Evolutionary conservation across 2,888 invertebrate species (phyloP).

Genomic region (Drosophila macrospina): DNA sequence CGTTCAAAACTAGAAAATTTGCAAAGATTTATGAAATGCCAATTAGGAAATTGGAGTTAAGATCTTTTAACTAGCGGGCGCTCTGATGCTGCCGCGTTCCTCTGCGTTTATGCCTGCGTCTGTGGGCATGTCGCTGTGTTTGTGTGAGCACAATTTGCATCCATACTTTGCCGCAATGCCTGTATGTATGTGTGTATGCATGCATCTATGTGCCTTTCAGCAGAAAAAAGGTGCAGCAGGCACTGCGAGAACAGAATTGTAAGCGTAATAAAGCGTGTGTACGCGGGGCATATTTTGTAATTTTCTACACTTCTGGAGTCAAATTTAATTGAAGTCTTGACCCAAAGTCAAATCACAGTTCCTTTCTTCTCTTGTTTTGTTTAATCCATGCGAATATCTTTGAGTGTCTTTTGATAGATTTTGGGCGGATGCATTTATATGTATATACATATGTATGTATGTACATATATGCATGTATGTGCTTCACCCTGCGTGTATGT

Average conservation of each 20-base stretch:
- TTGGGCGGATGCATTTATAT: background rate
- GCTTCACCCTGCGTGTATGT: background rate
- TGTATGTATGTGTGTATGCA: slow-evolving; percentile 25
- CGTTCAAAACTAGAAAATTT: slow-evolving; percentile 38
- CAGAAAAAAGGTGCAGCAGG: slow-evolving; percentile 75
- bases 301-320: slow-evolving; percentile 46
- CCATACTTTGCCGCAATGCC: slow-evolving; percentile 12
- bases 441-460: background rate
- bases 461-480: no score
- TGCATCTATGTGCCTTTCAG: slow-evolving; percentile 65
- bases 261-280: slow-evolving; percentile 26
- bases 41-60: slow-evolving; percentile 48
- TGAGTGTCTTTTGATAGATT: slow-evolving; percentile 16
- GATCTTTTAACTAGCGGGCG: slow-evolving; percentile 31
- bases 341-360: slow-evolving; percentile 11
- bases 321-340: slow-evolving; percentile 48
- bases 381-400: slow-evolving; percentile 35
- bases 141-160: background rate
- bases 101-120: slow-evolving; percentile 2
- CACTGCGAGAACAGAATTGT: slow-evolving; percentile 35
- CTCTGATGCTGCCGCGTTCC: slow-evolving; percentile 24
- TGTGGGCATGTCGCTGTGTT: slow-evolving; percentile 5
- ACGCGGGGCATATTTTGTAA: slow-evolving; percentile 15
- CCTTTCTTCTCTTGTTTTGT: background rate
- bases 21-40: slow-evolving; percentile 53